Conservation (phyloP, 2,888 invertebrate species). For the Dryobota labecula region DNA sequence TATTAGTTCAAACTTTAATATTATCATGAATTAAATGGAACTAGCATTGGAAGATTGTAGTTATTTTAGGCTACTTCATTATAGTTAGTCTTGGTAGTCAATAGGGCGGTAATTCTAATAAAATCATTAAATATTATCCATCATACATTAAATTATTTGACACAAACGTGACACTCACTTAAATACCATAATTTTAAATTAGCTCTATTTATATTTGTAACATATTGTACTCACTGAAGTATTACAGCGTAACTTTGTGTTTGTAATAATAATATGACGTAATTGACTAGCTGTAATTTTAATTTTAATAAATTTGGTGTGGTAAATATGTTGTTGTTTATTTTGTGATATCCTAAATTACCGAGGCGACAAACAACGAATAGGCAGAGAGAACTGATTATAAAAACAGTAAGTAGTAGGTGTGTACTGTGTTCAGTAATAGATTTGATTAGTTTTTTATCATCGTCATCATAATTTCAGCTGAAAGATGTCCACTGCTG, state of each 20-base stretch:
- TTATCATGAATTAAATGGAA: constrained; percentile 9
- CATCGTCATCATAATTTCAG: too few species aligned
- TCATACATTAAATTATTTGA: background rate
- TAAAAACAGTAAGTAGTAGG: background rate
- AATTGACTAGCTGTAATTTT: background rate
- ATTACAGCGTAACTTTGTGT: background rate
- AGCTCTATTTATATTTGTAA: background rate
- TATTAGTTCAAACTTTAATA: background rate
- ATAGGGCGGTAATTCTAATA: background rate
- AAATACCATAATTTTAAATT: background rate
- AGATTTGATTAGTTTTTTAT: background rate
- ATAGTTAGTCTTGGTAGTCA: background rate
- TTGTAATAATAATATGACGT: background rate
- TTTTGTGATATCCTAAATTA: constrained; percentile 6
- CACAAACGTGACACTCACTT: background rate
- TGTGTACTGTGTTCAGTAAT: background rate
- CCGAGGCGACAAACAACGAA: too few species aligned
- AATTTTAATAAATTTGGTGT: constrained; percentile 11
- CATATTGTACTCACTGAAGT: background rate
- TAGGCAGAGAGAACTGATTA: background rate
- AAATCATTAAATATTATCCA: constrained; percentile 4
- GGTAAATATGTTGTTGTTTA: constrained; percentile 7
- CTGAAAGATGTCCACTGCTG: too few species aligned
- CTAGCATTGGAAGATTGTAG: background rate
- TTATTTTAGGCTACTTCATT: background rate